A percentile compares a stretch with the other conserved stretches of the same genome.
Conservation (phyloP, 2,888 invertebrate species). For the Oligia latruncula region DNA sequence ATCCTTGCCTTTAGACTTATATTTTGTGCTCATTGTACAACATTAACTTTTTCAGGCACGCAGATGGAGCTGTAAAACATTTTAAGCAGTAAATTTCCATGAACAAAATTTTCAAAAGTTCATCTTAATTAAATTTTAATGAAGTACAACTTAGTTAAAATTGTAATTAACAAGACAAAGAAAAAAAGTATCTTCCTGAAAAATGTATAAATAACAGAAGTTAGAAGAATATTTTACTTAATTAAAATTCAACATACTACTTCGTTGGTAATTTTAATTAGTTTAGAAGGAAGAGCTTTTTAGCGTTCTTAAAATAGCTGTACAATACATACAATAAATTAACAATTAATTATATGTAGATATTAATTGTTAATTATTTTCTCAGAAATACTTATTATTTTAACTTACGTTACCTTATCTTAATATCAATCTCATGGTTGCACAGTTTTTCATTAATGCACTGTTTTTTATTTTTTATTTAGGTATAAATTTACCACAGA, state of each 20-base stretch:
- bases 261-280: constrained; percentile 1
- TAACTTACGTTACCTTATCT: neutral
- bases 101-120: neutral
- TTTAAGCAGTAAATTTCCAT: neutral
- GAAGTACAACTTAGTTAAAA: neutral
- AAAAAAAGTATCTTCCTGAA: neutral
- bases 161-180: constrained; percentile 14
- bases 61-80: neutral
- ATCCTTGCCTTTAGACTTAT: neutral
- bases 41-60: neutral
- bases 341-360: neutral
- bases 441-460: too few species aligned
- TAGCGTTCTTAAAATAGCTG: neutral
- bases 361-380: neutral
- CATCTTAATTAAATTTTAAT: constrained; percentile 7
- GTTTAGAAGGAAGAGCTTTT: neutral
- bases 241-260: constrained; percentile 18
- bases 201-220: constrained; percentile 3
- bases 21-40: neutral
- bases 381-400: neutral
- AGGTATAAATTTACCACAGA: too few species aligned
- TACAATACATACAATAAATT: neutral
- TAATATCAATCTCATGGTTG: too few species aligned
- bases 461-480: too few species aligned
- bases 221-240: constrained; percentile 9